Base-by-base conservation (phyloP, 2,888 invertebrate genomes). In the Pollenia labialis region DNA sequence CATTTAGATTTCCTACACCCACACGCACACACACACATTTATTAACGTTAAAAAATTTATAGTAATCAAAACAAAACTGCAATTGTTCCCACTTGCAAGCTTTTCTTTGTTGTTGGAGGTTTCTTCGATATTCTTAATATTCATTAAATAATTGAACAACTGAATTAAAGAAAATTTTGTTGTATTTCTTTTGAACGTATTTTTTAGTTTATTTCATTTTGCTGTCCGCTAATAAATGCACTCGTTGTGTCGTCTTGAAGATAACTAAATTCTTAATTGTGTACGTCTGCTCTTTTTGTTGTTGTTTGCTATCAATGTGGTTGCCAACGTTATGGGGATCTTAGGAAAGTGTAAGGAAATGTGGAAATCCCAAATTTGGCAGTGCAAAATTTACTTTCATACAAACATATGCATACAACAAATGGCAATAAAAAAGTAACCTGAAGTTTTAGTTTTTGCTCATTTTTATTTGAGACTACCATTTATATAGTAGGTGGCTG, bases 211-310 rank as follows among this genome's bases (percentile, higher is more conserved):
- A 32, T 23, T 54, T 48, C 52, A 12, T 69, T 71, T 56, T 14
- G 44, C 42, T 58, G 72, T 66, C 74, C 79, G 79, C 54, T 60
- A 46, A 14, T 64, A 75, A 79, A 75, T 82, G 77, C 64, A 84
- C 62, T 69, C 72, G 14, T n/a, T 50, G 11, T 64, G 87, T 84
- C 84, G 87, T 74, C 72, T 84, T 74, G 32, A 77, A 77, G 68
- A 77, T 62, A 50, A 87, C 87, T 87, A 56, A 77, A 56, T 84
- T 84, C 84, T 84, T 58, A 68, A 81, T 60, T 84, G 81, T 62
- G 60, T 66, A 72, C 76, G 75, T 77, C 72, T 84, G 81, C 76
- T 84, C 44, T 50, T 83, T 83, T 87, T 80, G 68, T 50, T 68
- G 14, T 58, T 80, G 75, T 81, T 77, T 81, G 76, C 69, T 77